These are phyloP conservation scores for Harpegnathos saltator DNA, from an alignment of 1,140 invertebrate genomes.

Conservation along the genomic window DNA sequence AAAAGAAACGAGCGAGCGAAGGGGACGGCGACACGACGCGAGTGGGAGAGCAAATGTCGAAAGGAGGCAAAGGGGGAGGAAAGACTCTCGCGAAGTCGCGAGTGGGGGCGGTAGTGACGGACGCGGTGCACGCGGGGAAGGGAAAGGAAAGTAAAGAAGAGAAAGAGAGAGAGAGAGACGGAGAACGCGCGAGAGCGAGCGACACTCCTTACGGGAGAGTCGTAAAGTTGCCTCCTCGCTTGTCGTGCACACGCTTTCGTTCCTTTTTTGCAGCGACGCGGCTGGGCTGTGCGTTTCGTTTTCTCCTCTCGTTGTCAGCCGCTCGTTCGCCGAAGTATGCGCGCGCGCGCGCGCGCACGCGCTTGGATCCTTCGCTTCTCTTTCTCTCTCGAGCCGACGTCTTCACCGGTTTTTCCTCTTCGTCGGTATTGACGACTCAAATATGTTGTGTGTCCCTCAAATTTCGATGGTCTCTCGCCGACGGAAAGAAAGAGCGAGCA, in stretches of 20 bases:
- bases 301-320: not conserved
- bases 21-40: not conserved
- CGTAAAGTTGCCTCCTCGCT: constrained; percentile 23
- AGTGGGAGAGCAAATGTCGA: not conserved
- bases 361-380: not conserved
- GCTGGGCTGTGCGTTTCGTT: constrained; percentile 7
- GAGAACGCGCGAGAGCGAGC: constrained; percentile 52
- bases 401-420: no score
- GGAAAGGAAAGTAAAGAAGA: not conserved
- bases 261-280: constrained; percentile 11
- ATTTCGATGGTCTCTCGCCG: not conserved
- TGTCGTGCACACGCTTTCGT: constrained; percentile 12
- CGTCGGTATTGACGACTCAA: no score
- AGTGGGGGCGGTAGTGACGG: not conserved
- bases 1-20: constrained; percentile 35
- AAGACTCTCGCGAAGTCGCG: not conserved
- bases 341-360: no score
- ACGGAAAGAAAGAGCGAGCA: not conserved
- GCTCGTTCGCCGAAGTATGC: no score
- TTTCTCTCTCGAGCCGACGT: not conserved
- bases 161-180: constrained; percentile 57
- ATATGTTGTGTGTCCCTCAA: no score
- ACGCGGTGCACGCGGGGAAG: not conserved
- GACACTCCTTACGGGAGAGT: constrained; percentile 46
- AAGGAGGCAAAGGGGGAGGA: not conserved